Evolutionary conservation across 2,113 vertebrate species (phyloP), one percentile per base, ranked within the genome.

Genomic region (Solenodon paradoxus): DNA sequence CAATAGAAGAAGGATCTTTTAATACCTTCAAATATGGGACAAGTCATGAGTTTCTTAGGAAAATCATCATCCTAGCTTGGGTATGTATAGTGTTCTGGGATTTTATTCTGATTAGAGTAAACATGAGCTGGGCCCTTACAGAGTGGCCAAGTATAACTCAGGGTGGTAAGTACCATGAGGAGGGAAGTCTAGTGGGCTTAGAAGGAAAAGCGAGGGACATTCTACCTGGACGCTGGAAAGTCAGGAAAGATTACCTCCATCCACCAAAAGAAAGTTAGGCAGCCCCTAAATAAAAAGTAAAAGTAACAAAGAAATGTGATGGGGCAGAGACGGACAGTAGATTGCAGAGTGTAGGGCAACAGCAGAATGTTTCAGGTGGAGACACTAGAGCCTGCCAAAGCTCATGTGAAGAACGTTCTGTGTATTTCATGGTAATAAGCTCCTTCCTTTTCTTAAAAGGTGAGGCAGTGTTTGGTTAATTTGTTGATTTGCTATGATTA

Each of bases 181-280:
- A 3, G 17, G 68, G 38, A 16, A 45, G 3, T 16, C 1, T 0
- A 2, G 2, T 42, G 16, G 6, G 13, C 2, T 11, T 26, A 51
- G 16, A 9, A 47, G n/a, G 13, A 22, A 53, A 7, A 38, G 47
- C 53, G 26, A 66, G 2, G 7, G 20, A 3, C 12, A 0, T 74
- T 35, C 28, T 49, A 2, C 28, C 6, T n/a, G 26, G 10, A 59
- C 7, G 42, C 45, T 24, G n/a, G 45, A 69, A 72, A 15, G 51
- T 38, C 32, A 40, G 22, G 19, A 20, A 82, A 90, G 28, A 59
- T 38, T 74, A 32, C 15, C 4, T n/a, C n/a, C n/a, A n/a, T n/a
- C 40, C 51, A 26, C 22, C 19, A 87, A 86, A 82, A 24, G 19
- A 49, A 77, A 51, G 30, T 51, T 19, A 51, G 38, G 11, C 0